Conservation (phyloP, 2,888 invertebrate species). For the Folsomia manolachei region DNA sequence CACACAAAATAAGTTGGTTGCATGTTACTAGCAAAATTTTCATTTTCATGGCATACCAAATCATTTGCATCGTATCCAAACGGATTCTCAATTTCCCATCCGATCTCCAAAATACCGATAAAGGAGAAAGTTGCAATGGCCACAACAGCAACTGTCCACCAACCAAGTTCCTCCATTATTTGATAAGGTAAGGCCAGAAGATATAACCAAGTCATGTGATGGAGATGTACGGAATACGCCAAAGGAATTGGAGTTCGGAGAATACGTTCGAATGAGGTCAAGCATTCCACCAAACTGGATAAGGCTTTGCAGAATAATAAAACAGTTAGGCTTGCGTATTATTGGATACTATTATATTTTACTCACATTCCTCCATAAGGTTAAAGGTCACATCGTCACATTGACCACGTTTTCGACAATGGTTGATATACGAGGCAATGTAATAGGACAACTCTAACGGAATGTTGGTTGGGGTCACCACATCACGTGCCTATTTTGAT, state of each 20-base stretch:
- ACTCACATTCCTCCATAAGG: slow-evolving; percentile 8
- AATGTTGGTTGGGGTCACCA: slow-evolving; percentile 30
- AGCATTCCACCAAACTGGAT: slow-evolving; percentile 11
- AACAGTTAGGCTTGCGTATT: too few relatives aligned
- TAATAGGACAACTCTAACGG: slow-evolving; percentile 32
- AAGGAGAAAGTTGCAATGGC: slow-evolving; percentile 15
- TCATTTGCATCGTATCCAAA: slow-evolving; percentile 20
- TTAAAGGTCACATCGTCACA: slow-evolving; percentile 14
- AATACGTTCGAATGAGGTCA: slow-evolving; percentile 19
- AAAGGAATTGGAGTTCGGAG: slow-evolving; percentile 13
- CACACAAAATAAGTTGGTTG: too few relatives aligned
- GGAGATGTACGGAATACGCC: slow-evolving; percentile 11
- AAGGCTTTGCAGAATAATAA: neutral
- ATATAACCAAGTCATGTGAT: slow-evolving; percentile 19
- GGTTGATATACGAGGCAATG: slow-evolving; percentile 37
- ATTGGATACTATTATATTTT: neutral
- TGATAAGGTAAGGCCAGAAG: slow-evolving; percentile 14
- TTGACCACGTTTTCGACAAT: neutral
- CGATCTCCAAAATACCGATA: slow-evolving; percentile 17
- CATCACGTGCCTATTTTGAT: too few relatives aligned
- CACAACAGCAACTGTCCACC: slow-evolving; percentile 17
- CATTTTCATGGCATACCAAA: neutral
- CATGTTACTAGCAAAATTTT: too few relatives aligned
- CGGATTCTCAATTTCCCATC: slow-evolving; percentile 21
- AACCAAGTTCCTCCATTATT: slow-evolving; percentile 19